A percentile compares a stretch with the other conserved stretches of the same genome.
phyloP scores from a whole-genome alignment of 2,888 invertebrate species.

The Stenoptilia bipunctidactyla region DNA sequence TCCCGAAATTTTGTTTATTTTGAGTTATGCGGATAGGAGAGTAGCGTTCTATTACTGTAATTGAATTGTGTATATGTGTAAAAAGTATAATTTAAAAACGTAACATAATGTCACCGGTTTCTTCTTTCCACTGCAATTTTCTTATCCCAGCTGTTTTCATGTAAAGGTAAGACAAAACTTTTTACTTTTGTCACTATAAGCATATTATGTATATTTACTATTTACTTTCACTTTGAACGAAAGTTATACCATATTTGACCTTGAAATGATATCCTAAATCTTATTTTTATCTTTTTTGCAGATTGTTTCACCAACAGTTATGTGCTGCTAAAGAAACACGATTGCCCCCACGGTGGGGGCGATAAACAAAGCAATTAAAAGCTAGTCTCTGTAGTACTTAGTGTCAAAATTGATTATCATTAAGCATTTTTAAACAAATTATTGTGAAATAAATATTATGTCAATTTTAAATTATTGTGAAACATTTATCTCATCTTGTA shows the following conservation, averaged over 20 bases:
- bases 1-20: too few relatives aligned
- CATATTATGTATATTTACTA: too few relatives aligned
- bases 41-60: too few relatives aligned
- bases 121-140: conserved; percentile 19
- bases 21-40: too few relatives aligned
- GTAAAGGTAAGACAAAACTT: conserved; percentile 38
- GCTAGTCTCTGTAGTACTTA: conserved; percentile 33
- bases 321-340: conserved; percentile 34
- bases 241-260: conserved; percentile 23
- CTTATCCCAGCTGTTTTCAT: conserved; percentile 46
- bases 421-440: conserved; percentile 2
- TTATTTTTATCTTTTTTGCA: conserved; percentile 27
- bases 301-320: conserved; percentile 37
- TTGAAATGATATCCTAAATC: conserved; percentile 18
- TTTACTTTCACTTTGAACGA: too few relatives aligned
- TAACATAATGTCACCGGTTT: conserved; percentile 32
- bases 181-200: too few relatives aligned
- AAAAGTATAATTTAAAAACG: conserved; percentile 18
- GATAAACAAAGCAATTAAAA: too few relatives aligned
- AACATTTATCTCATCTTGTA: too few relatives aligned
- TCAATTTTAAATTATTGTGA: conserved; percentile 10
- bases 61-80: conserved; percentile 5
- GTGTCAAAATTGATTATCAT: background rate
- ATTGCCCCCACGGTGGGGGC: conserved; percentile 46
- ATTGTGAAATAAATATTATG: too few relatives aligned